A percentile compares a stretch with the other conserved stretches of the same genome.
Conservation (phyloP, 2,797 vertebrate species). For the Stomatorhinus walkeri region DNA sequence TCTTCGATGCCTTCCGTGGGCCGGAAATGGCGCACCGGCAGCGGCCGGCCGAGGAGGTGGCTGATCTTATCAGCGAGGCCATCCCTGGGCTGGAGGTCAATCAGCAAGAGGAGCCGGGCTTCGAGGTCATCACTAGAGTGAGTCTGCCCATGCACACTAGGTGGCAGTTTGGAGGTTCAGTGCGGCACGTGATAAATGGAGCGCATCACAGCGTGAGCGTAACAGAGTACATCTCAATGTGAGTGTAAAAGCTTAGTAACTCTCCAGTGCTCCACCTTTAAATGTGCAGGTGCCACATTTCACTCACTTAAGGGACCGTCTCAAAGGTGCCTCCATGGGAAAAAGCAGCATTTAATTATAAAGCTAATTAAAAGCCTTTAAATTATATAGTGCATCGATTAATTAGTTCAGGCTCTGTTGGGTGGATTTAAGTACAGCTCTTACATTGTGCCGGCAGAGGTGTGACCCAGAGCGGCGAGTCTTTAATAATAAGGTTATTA, state of each 20-base stretch:
- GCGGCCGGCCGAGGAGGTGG: conserved; percentile 67
- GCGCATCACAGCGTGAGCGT: background rate
- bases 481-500: background rate
- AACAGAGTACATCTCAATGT: background rate
- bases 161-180: background rate
- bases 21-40: conserved; percentile 55
- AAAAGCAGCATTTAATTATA: background rate
- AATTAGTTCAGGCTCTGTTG: background rate
- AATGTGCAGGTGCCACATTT: background rate
- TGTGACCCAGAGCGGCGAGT: background rate
- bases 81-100: conserved; percentile 73
- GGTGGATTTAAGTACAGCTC: background rate
- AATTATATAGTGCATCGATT: background rate
- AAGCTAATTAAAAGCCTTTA: background rate
- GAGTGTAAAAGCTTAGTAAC: background rate
- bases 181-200: background rate
- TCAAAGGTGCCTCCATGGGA: background rate
- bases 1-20: conserved; percentile 66
- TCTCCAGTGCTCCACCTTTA: background rate
- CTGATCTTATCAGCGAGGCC: conserved; percentile 64
- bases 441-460: background rate
- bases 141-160: conserved; percentile 32
- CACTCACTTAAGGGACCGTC: background rate
- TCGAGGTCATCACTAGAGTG: conserved; percentile 75
- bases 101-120: conserved; percentile 73